Conservation (phyloP, 1,140 invertebrate species). For the Venturia canescens region DNA sequence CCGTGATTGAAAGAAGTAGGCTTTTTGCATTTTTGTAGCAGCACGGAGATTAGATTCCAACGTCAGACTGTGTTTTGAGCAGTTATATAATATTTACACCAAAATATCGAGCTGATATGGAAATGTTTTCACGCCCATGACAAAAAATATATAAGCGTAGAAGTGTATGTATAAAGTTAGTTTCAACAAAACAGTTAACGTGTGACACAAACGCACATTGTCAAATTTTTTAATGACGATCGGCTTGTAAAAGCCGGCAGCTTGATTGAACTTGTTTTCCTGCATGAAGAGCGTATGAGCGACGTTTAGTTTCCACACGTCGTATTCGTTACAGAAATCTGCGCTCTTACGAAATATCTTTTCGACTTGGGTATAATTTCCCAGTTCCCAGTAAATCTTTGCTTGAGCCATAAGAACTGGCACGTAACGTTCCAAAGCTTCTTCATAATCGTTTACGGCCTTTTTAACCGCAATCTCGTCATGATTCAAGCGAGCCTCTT, state of each 20-base stretch:
- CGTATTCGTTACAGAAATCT: conserved; percentile 98
- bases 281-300: conserved; percentile 99
- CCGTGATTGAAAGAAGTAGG: too few relatives aligned
- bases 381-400: conserved; percentile 99
- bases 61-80: too few relatives aligned
- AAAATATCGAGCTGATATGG: too few relatives aligned
- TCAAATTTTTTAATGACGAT: conserved; percentile 98
- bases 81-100: too few relatives aligned
- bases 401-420: conserved; percentile 99
- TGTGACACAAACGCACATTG: conserved; percentile 81
- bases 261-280: conserved; percentile 98
- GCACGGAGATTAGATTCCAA: too few relatives aligned
- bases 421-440: conserved; percentile 91
- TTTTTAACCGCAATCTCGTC: conserved; percentile 94
- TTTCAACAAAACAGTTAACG: neutral
- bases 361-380: conserved; percentile 96
- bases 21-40: too few relatives aligned
- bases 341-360: conserved; percentile 97
- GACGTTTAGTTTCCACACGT: conserved; percentile 98
- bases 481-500: conserved; percentile 91
- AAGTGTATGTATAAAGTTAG: too few relatives aligned
- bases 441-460: conserved; percentile 95
- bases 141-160: too few relatives aligned
- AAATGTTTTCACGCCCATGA: too few relatives aligned
- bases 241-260: conserved; percentile 98